Evolutionary conservation across 2,888 invertebrate genomes (phyloP).

Genomic region (Hydropsyche betteni): DNA sequence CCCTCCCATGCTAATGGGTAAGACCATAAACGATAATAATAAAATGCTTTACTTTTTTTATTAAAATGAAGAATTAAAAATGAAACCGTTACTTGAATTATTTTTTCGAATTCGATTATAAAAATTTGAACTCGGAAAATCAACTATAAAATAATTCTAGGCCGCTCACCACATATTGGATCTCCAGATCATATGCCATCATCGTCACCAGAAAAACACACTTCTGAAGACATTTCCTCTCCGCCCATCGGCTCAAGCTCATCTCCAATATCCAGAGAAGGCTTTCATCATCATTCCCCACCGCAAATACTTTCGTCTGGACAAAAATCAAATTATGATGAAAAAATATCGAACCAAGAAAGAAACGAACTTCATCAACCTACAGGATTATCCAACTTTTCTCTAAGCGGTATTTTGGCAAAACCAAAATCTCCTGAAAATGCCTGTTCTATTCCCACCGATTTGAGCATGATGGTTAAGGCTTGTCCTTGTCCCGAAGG

Average conservation of each 20-base stretch:
- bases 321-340: constrained; percentile 52
- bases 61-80: not conserved
- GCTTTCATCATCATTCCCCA: constrained; percentile 36
- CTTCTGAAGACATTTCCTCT: constrained; percentile 58
- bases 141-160: constrained; percentile 53
- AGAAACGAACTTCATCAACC: constrained; percentile 12
- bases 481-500: constrained; percentile 58
- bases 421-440: constrained; percentile 55
- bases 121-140: too few relatives aligned
- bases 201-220: constrained; percentile 60
- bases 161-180: constrained; percentile 62
- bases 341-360: constrained; percentile 32
- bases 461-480: constrained; percentile 60
- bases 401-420: constrained; percentile 52
- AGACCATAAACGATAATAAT: constrained; percentile 31
- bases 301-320: constrained; percentile 26
- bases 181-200: constrained; percentile 62
- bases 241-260: constrained; percentile 59
- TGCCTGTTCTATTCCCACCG: constrained; percentile 60
- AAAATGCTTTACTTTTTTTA: too few relatives aligned
- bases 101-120: too few relatives aligned
- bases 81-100: not conserved
- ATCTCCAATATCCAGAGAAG: constrained; percentile 42
- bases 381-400: constrained; percentile 38
- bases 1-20: constrained; percentile 69